Evolutionary conservation across 2,888 invertebrate species (phyloP), one percentile per base, ranked within the genome.

Genomic region (Brachypterus glaber): DNA sequence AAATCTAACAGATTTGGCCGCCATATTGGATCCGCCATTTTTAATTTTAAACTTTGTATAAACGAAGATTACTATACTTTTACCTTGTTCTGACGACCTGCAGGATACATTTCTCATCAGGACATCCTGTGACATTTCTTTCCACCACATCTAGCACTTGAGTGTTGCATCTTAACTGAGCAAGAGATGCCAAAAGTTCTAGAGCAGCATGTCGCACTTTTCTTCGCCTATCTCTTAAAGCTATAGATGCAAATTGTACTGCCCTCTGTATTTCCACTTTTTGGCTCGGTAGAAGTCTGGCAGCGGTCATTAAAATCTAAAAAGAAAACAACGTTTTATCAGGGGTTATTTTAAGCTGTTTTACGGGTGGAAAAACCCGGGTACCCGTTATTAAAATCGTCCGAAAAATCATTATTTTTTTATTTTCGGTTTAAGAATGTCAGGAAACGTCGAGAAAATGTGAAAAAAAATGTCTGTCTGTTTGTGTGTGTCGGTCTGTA

Each of bases 251-350:
- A 33, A 72, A 55, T 42, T 60, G 41, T 29, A 63, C 50, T 29
- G 53, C 60, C 52, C 49, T 62, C 9, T 33, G 38, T 60, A 71
- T 57, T 69, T 81, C 78, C 55, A 84, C 77, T 49, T 84, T 82
- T 33, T 79, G 79, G 53, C 83, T 80, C 2, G 87, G 86, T 58
- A 83, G 85, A 17, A 82, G 81, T 59, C 86, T 73, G 47, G 86
- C 63, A 5, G 84, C 77, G 47, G 81, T 82, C 55, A 87, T 83
- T 33, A 85, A 68, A 18, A 52, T 43, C 35, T 27, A 27, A 9
- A 27, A 27, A 27, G 12, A 27, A 11, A 5, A 27, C 27, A 27
- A n/a, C n/a, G n/a, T n/a, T n/a, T n/a, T n/a, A n/a, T n/a, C n/a
- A n/a, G n/a, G n/a, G n/a, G n/a, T n/a, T n/a, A n/a, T n/a, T n/a